Evolutionary conservation across 1,140 invertebrate genomes (phyloP), one percentile per base, ranked within the genome.

Genomic region (Pachypeltis micranthus): DNA sequence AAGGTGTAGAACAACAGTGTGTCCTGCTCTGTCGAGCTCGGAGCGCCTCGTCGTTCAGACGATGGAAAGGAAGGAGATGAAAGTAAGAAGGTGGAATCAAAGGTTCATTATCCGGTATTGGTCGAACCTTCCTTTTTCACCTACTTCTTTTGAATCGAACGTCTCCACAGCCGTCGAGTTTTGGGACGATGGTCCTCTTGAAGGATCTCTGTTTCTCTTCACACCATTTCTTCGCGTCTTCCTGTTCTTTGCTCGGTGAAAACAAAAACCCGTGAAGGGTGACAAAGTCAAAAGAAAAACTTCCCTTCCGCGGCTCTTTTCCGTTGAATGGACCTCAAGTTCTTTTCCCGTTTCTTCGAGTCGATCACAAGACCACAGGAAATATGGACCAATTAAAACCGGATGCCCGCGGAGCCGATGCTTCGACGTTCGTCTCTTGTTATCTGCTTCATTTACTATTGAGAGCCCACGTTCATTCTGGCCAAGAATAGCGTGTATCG

Each of bases 311-410:
- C 47, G 34, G 7, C 34, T 21, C 23, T 51, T 51, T 51, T 51
- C 47, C 47, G 47, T 10, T 51, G 10, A 51, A 21, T 51, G 47
- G 47, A 21, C 19, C n/a, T n/a, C n/a, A n/a, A n/a, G n/a, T n/a
- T n/a, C n/a, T n/a, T n/a, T n/a, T n/a, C n/a, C 44, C 44, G n/a
- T 47, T 47, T 23, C 44, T n/a, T 47, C 24, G n/a, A 47, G 44
- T 47, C n/a, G 44, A 47, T 23, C 14, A n/a, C n/a, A 2, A n/a
- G 24, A 23, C 57, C 57, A 59, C 57, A 59, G 57, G 57, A 59
- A 59, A 59, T 59, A 59, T 59, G 57, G 57, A 59, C 57, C 57
- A 59, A 59, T 59, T 59, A 59, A 59, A 59, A 59, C 57, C 14
- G 57, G 57, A 59, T 59, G 57, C n/a, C n/a, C n/a, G n/a, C n/a